These are phyloP conservation scores for Galbula dea DNA, from an alignment of 2,113 vertebrate species.

Conservation along the genomic window DNA sequence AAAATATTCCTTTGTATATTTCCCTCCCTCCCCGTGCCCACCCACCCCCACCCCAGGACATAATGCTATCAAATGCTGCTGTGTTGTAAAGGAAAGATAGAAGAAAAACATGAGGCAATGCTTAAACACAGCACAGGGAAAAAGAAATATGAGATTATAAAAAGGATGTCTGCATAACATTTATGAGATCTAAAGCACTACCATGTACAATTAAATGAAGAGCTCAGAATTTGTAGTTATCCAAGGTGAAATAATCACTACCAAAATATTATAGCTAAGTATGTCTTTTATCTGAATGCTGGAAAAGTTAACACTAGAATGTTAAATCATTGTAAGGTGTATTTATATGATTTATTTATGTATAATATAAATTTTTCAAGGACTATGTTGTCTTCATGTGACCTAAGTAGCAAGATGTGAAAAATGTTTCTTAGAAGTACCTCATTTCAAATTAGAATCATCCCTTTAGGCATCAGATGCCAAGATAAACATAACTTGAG, in stretches of 20 bases:
- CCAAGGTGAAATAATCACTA: background rate
- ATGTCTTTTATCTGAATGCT: background rate
- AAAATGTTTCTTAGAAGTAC: background rate
- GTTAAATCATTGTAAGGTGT: background rate
- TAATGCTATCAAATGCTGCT: background rate
- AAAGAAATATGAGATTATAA: background rate
- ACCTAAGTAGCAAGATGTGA: background rate
- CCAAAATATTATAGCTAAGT: background rate
- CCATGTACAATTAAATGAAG: background rate
- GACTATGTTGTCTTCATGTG: background rate
- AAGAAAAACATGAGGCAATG: background rate
- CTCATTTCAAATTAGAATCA: background rate
- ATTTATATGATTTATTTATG: background rate
- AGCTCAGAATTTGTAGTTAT: background rate
- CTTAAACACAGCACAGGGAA: background rate
- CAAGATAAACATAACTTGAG: background rate
- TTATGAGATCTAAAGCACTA: background rate
- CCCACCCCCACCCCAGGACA: background rate
- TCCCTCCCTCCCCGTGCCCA: background rate
- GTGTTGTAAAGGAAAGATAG: background rate
- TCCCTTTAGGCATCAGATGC: background rate
- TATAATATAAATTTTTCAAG: background rate
- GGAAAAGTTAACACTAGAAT: background rate
- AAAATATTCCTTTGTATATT: constrained; percentile 28
- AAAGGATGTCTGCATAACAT: background rate